Evolutionary conservation across 2,888 invertebrate genomes (phyloP).

Genomic region (Drosophila pegasa): DNA sequence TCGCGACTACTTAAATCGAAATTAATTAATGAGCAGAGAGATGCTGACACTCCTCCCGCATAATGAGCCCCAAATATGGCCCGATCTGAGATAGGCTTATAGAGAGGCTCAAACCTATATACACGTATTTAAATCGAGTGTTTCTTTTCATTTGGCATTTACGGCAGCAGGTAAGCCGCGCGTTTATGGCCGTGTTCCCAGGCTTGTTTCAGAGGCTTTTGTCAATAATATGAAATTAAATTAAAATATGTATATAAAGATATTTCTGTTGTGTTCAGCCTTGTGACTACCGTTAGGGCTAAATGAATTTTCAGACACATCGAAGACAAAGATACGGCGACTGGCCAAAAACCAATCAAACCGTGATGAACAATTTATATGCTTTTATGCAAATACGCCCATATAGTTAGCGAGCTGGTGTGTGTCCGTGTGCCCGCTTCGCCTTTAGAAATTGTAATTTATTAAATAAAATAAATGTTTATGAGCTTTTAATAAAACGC

Average conservation of each 20-base stretch:
- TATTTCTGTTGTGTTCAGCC: constrained; percentile 46
- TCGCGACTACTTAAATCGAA: constrained; percentile 71
- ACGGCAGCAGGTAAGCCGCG: constrained; percentile 55
- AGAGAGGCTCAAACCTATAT: constrained; percentile 17
- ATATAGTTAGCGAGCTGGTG: constrained; percentile 17
- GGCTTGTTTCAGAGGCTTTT: constrained; percentile 67
- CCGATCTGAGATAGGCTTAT: constrained; percentile 47
- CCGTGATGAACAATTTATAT: constrained; percentile 73
- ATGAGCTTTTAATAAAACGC: constrained; percentile 79
- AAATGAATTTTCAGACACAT: constrained; percentile 69
- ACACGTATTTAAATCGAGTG: constrained; percentile 25
- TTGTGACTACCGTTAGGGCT: constrained; percentile 73
- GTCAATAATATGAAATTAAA: constrained; percentile 80
- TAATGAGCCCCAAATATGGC: constrained; percentile 65
- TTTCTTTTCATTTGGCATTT: constrained; percentile 28
- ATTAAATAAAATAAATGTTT: constrained; percentile 80
- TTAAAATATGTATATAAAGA: constrained; percentile 57
- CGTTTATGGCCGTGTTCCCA: constrained; percentile 72
- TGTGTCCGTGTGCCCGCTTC: constrained; percentile 28
- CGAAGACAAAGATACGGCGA: constrained; percentile 47
- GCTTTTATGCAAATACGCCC: constrained; percentile 70
- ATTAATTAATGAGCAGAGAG: constrained; percentile 73
- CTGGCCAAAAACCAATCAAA: constrained; percentile 67
- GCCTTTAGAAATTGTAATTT: constrained; percentile 70
- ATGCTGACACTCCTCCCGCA: constrained; percentile 78